These are phyloP conservation scores for Vidua macroura DNA, from an alignment of 2,113 vertebrate species.

Conservation along the genomic window DNA sequence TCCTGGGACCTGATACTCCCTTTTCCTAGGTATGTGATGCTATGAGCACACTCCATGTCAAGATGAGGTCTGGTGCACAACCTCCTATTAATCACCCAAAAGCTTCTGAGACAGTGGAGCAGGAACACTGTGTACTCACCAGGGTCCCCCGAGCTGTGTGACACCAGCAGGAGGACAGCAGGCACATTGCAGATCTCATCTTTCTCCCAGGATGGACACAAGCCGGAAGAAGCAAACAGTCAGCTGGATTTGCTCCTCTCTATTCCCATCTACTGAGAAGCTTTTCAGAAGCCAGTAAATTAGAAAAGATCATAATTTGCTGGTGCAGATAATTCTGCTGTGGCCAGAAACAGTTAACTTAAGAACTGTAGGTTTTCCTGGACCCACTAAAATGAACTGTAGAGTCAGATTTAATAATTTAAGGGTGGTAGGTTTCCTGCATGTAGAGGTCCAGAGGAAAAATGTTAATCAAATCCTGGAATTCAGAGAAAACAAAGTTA, in stretches of 20 bases:
- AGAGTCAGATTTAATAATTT: not conserved
- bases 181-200: not conserved
- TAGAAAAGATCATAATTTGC: not conserved
- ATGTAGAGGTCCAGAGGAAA: rapidly evolving
- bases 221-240: not conserved
- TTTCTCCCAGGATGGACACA: not conserved
- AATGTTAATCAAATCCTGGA: not conserved
- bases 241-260: not conserved
- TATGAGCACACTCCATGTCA: not conserved
- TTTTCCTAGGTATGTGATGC: not conserved
- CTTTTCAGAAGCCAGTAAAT: not conserved
- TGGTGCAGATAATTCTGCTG: not conserved
- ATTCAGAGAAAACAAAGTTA: not conserved
- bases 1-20: not conserved
- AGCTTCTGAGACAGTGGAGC: not conserved
- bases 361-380: not conserved
- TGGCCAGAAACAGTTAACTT: not conserved
- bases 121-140: not conserved
- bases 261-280: not conserved
- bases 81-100: not conserved
- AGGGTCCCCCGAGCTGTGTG: rapidly evolving
- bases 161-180: not conserved
- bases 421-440: not conserved
- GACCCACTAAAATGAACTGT: not conserved
- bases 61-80: not conserved